Evolutionary conservation across 2,888 invertebrate genomes (phyloP).

Genomic region (Lymantria dispar): DNA sequence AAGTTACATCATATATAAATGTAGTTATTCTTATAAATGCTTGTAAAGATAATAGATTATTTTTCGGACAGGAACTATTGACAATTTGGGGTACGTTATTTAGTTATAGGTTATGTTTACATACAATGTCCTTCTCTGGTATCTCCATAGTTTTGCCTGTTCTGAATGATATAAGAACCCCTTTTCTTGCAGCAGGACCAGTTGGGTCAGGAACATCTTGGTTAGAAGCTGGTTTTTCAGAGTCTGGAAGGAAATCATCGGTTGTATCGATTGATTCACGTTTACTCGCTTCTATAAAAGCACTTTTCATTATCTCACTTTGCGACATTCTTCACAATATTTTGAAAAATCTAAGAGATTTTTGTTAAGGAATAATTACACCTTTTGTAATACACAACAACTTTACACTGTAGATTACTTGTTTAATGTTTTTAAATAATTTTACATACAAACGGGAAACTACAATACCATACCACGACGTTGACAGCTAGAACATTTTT

Average conservation of each 20-base stretch:
- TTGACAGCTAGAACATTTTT: no score
- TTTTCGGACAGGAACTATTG: not conserved
- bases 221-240: slow-evolving; percentile 62
- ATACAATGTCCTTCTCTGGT: slow-evolving; percentile 92
- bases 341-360: no score
- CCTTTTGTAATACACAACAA: no score
- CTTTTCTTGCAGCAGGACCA: slow-evolving; percentile 90
- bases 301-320: slow-evolving; percentile 44
- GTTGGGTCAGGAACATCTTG: slow-evolving; percentile 86
- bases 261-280: not conserved
- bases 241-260: slow-evolving; percentile 49
- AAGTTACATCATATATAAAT: no score
- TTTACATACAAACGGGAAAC: no score
- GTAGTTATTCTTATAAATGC: no score
- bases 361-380: no score
- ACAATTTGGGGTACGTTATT: not conserved
- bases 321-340: slow-evolving; percentile 51
- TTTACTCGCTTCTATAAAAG: not conserved
- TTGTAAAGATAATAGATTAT: no score
- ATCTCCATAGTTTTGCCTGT: slow-evolving; percentile 93
- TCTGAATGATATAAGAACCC: slow-evolving; percentile 90
- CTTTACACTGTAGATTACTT: no score
- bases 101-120: slow-evolving; percentile 59
- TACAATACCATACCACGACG: no score
- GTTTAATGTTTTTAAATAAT: no score